Conservation (phyloP, 2,797 vertebrate species). For the Megalops cyprinoides region DNA sequence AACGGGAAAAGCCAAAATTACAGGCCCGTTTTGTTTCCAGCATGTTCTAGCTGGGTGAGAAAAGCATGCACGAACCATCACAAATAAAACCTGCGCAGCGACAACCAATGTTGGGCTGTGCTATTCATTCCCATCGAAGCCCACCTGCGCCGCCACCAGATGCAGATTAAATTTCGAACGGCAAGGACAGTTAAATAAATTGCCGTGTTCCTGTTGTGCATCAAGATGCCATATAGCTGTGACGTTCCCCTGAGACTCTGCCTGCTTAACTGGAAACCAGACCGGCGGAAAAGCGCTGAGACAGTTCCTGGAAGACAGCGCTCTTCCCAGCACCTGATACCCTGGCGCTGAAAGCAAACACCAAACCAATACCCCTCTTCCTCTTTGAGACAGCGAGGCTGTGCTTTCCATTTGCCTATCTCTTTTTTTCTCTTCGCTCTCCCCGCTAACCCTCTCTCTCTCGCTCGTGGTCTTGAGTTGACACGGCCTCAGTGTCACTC, state of each 20-base stretch:
- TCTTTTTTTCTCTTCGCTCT: constrained; percentile 28
- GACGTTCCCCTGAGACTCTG: neutral
- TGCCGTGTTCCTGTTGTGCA: neutral
- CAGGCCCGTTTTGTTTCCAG: neutral
- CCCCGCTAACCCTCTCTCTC: constrained; percentile 27
- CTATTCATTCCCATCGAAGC: constrained; percentile 33
- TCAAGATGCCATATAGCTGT: neutral
- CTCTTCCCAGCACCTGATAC: neutral
- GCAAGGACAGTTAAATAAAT: constrained; percentile 3
- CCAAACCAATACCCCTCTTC: neutral
- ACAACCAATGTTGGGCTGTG: neutral
- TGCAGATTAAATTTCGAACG: constrained; percentile 17
- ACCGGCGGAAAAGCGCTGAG: constrained; percentile 2
- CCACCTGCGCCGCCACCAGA: constrained; percentile 50
- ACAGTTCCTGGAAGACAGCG: constrained; percentile 2
- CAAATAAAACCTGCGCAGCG: neutral
- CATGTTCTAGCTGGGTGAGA: neutral
- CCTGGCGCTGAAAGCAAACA: neutral
- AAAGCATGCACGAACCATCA: neutral
- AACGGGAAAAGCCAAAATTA: neutral
- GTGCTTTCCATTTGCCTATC: constrained; percentile 22
- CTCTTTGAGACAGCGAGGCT: constrained; percentile 3
- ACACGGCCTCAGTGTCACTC: constrained; percentile 54
- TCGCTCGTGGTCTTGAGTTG: neutral
- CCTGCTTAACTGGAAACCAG: neutral